These are phyloP conservation scores for Luidia sarsii DNA, from an alignment of 53 echinoderm and acorn worm species.

Conservation along the genomic window DNA sequence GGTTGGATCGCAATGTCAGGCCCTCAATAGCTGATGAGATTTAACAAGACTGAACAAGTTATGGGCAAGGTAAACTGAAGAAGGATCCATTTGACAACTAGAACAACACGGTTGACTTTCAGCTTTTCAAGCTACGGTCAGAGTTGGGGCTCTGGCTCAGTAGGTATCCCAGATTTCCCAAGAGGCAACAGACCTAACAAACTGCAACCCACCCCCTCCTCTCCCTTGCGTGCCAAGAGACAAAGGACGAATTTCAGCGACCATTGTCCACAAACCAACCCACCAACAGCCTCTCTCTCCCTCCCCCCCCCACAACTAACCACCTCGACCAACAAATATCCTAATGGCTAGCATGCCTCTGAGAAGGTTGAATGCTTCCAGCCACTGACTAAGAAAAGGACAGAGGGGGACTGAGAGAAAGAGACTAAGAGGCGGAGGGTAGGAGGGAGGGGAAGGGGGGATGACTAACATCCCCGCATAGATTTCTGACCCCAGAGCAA, in stretches of 20 bases:
- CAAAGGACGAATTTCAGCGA: neutral
- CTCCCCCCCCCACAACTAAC: neutral
- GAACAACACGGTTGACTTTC: too few species aligned
- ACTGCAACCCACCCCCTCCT: neutral
- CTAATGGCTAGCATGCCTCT: constrained; percentile 21
- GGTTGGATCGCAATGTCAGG: too few species aligned
- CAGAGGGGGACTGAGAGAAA: neutral
- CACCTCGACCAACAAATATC: too few species aligned
- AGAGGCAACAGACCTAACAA: constrained; percentile 6
- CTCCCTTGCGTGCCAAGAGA: constrained; percentile 39
- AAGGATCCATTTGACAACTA: too few species aligned
- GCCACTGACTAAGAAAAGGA: constrained; percentile 10
- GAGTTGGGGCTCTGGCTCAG: too few species aligned
- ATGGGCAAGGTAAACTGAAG: too few species aligned
- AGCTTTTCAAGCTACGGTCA: too few species aligned
- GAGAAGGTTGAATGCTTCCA: constrained; percentile 8
- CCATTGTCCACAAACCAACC: too few species aligned
- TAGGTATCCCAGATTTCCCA: too few species aligned
- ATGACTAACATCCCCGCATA: neutral
- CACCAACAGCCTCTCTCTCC: too few species aligned
- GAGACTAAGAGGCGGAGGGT: neutral
- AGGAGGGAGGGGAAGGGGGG: neutral
- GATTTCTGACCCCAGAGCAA: constrained; percentile 18
- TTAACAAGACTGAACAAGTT: too few species aligned
- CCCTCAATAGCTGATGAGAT: too few species aligned